Evolutionary conservation across 2,888 invertebrate genomes (phyloP), one percentile per base, ranked within the genome.

Genomic region (Synanthedon vespiformis): DNA sequence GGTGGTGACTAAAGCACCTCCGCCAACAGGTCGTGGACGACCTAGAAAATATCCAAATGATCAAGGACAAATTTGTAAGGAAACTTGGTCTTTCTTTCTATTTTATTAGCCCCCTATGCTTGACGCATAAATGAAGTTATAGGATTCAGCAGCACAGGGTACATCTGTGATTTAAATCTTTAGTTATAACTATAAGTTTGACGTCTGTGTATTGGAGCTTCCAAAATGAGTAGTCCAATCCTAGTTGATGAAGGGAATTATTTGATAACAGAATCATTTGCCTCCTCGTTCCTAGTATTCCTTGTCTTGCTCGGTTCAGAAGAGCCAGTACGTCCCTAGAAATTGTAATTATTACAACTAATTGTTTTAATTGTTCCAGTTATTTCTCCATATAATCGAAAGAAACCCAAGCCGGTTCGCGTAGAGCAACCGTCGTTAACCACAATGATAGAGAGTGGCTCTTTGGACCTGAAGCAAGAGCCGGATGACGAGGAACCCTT

Each of bases 1-100:
- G 0, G 84, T 86, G 27, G 79, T 86, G 34, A 82, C 86, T 0
- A 86, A 82, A 63, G 77, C 85, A 34, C 83, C 85, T 0, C 77
- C 76, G 0, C 79, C 80, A 0, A 72, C 72, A 56, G 85, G 79
- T 56, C 70, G 88, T 52, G 88, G 88, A 1, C 66, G 88, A 1
- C 88, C 88, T 8, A 67, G 88, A 54, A 88, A 88, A 57, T 88
- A 88, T 61, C 88, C 86, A 2, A 84, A 88, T 71, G 76, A 84
- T 52, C 81, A 81, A 49, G 88, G 88, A 8, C 72, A 80, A 57
- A 88, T 88, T 56, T 79, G 88, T 88, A 65, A 60, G 61, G 56
- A 34, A 11, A 13, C 16, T 40, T 53, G 5, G 47, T 16, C 11
- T 22, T 51, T 13, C 16, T n/a, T n/a, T 48, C 49, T 12, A 22